Evolutionary conservation across 2,113 vertebrate species (phyloP).

Genomic region (Talpa occidentalis): DNA sequence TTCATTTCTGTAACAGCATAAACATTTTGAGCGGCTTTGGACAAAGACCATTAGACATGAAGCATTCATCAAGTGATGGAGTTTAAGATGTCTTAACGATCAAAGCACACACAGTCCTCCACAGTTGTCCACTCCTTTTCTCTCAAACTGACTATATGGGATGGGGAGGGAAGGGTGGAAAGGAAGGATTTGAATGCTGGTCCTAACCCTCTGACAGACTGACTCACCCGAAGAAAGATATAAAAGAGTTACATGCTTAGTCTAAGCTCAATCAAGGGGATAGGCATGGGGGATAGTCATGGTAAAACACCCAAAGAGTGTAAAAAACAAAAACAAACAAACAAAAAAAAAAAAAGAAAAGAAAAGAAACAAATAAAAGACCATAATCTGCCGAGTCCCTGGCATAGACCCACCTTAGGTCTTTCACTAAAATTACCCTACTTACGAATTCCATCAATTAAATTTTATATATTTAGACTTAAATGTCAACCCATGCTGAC

Average conservation of each 20-base stretch:
- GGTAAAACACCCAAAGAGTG: not conserved
- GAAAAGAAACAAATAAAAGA: not conserved
- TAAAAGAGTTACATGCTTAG: not conserved
- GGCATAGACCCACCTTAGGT: not conserved
- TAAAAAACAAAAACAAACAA: not conserved
- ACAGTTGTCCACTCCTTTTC: too few species aligned
- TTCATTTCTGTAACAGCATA: not conserved
- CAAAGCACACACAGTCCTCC: not conserved
- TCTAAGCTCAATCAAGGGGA: not conserved
- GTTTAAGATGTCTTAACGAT: not conserved
- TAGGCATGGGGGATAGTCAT: not conserved
- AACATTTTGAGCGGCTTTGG: not conserved
- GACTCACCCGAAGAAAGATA: not conserved
- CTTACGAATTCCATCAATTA: not conserved
- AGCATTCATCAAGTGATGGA: not conserved
- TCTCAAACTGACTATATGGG: too few species aligned
- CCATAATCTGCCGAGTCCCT: not conserved
- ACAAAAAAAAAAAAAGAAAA: not conserved
- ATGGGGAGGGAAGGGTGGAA: not conserved
- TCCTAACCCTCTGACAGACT: not conserved
- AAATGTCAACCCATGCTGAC: not conserved
- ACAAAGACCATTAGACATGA: not conserved
- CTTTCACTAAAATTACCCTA: not conserved
- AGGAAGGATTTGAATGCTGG: not conserved
- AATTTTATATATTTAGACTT: not conserved